Base-by-base conservation (phyloP, 2,113 vertebrate genomes). In the Thalassoma bifasciatum region DNA sequence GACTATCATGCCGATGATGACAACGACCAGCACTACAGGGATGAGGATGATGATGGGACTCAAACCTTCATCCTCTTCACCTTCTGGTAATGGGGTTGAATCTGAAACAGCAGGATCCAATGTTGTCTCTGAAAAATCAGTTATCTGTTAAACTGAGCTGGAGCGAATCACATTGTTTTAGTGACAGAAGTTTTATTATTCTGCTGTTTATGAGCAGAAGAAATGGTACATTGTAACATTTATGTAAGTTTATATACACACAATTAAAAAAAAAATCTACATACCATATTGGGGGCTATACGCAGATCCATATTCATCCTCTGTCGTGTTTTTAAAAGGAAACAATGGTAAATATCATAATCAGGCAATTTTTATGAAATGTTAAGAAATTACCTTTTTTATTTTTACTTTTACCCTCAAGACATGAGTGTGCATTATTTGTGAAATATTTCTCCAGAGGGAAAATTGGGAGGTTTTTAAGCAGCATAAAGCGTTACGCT, bases 1-100 rank as follows among this genome's bases (percentile, higher is more conserved):
- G 8, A 89, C 77, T 22, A 90, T 69, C 5, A 77, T 23, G 50
- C 21, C 19, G 10, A 86, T 66, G 40, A 92, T 66, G 0, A 89
- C 0, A 4, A 87, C 60, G 42, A 66, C 87, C 72, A 92, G 66
- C 10, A 60, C 82, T 46, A 86, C 86, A 0, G 88, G 75, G 51
- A 90, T 69, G n/a, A 89, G 21, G 56, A 91, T 81, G 62, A 87
- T 52, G 40, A 82, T 66, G 47, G n/a, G 3, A 52, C 9, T 51
- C 34, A 47, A 46, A 22, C 1, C 5, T 0, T 72, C 58, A 0
- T 75, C 58, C 1, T 4, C 9, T 0, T n/a, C 52, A 0, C 24
- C 63, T 0, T 3, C 56, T 14, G 4, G 0, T 13, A 1, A 1
- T 0, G 0, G 1, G 12, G 1, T 10, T 9, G 0, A 0, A 17